Evolutionary conservation across 2,888 invertebrate genomes (phyloP).

Genomic region (Scelioninae gen. 2): DNA sequence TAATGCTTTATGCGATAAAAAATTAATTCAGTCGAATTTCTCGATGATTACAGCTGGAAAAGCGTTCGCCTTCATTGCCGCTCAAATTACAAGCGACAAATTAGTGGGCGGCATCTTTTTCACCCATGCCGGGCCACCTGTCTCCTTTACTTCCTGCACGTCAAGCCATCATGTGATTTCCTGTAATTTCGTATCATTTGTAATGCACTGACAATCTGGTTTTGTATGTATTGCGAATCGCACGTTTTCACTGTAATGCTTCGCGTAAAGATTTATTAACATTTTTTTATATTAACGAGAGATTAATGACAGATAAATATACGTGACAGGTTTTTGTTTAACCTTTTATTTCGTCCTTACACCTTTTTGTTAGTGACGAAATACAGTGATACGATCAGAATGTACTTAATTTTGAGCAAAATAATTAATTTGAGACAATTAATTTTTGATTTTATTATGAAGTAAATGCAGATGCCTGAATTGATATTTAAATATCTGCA

Average conservation of each 20-base stretch:
- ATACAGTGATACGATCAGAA: conserved; percentile 2
- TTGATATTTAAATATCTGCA: no score
- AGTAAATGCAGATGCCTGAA: no score
- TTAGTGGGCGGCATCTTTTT: conserved; percentile 49
- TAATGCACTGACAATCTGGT: conserved; percentile 44
- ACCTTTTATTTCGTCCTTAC: no score
- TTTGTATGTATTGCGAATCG: conserved; percentile 23
- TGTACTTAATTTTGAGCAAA: conserved; percentile 1
- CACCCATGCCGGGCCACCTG: conserved; percentile 32
- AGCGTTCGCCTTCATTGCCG: conserved; percentile 25
- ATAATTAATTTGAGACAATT: conserved; percentile 13
- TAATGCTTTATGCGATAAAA: conserved; percentile 4
- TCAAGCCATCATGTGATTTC: conserved; percentile 46
- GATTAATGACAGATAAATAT: conserved; percentile 40
- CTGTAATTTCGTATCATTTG: conserved; percentile 51
- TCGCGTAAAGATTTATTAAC: conserved; percentile 32
- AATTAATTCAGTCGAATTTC: conserved; percentile 24
- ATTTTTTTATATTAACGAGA: conserved; percentile 32
- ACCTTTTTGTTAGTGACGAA: not conserved
- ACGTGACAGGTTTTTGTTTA: conserved; percentile 5
- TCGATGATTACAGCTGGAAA: conserved; percentile 23
- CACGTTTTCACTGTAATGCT: conserved; percentile 18
- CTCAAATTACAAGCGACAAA: conserved; percentile 40
- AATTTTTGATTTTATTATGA: conserved; percentile 1
- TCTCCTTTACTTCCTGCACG: conserved; percentile 45